phyloP scores from a whole-genome alignment of 2,888 invertebrate genomes.

The Pycnomerus fuliginosus region DNA sequence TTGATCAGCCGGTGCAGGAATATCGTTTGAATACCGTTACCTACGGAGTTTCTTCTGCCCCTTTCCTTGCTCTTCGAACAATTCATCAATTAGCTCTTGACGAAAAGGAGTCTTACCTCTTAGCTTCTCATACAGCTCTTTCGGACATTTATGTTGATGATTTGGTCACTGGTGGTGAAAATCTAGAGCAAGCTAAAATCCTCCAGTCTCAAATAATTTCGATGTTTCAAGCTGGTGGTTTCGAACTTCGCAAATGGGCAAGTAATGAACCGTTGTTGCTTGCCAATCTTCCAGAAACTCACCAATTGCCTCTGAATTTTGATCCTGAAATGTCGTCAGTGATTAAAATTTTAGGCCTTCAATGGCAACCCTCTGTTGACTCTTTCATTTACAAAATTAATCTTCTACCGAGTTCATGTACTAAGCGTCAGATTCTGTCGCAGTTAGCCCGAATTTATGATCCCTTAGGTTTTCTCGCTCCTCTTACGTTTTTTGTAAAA shows the following conservation, averaged over 20 bases:
- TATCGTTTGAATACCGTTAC: slow-evolving; percentile 9
- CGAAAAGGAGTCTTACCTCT: not conserved
- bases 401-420: not conserved
- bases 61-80: slow-evolving; percentile 5
- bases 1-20: slow-evolving; percentile 1
- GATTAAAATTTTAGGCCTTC: slow-evolving; percentile 20
- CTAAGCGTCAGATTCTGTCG: slow-evolving; percentile 7
- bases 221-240: not conserved
- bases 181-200: slow-evolving; percentile 4
- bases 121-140: slow-evolving; percentile 3
- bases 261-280: slow-evolving; percentile 4
- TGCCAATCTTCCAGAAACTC: slow-evolving; percentile 5
- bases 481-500: slow-evolving; percentile 12
- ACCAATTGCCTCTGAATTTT: slow-evolving; percentile 1
- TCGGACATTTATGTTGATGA: slow-evolving; percentile 7
- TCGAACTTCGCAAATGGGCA: slow-evolving; percentile 11
- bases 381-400: slow-evolving; percentile 8
- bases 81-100: slow-evolving; percentile 6
- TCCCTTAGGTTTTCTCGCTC: slow-evolving; percentile 10
- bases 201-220: not conserved
- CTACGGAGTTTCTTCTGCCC: slow-evolving; percentile 5
- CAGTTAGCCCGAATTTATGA: slow-evolving; percentile 8
- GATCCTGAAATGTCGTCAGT: slow-evolving; percentile 1
- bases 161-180: slow-evolving; percentile 1
- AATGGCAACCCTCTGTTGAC: slow-evolving; percentile 14